phyloP scores from a whole-genome alignment of 2,113 vertebrate genomes.

The Aix galericulata region DNA sequence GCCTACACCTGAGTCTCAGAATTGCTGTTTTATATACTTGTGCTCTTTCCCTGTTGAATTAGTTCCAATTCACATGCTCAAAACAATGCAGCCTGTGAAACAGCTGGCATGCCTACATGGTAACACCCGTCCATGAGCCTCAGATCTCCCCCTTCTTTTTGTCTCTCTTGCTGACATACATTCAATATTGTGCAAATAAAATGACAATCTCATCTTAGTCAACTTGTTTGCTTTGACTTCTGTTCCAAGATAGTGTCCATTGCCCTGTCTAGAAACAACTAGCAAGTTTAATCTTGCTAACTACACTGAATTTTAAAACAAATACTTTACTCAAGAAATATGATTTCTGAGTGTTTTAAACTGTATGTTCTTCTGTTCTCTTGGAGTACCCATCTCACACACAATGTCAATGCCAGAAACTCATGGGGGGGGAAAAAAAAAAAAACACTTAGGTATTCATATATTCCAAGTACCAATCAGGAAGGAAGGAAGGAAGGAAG shows the following conservation, averaged over 20 bases:
- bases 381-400: not conserved
- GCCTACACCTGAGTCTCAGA: not conserved
- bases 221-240: not conserved
- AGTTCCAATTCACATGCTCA: not conserved
- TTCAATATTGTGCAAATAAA: not conserved
- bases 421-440: too few species aligned
- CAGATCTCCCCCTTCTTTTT: not conserved
- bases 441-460: too few species aligned
- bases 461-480: not conserved
- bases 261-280: not conserved
- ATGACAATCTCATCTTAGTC: not conserved
- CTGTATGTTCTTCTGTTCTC: not conserved
- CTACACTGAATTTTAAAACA: not conserved
- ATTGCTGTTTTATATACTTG: not conserved
- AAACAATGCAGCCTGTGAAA: not conserved
- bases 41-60: not conserved
- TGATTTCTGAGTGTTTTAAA: not conserved
- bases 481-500: not conserved
- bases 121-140: accelerated
- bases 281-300: not conserved
- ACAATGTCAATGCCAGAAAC: not conserved
- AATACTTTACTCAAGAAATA: not conserved
- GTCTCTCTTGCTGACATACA: not conserved
- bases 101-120: accelerated
- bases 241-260: not conserved